These are phyloP conservation scores for Lichenostomus cassidix DNA, from an alignment of 2,113 vertebrate genomes.

Conservation along the genomic window DNA sequence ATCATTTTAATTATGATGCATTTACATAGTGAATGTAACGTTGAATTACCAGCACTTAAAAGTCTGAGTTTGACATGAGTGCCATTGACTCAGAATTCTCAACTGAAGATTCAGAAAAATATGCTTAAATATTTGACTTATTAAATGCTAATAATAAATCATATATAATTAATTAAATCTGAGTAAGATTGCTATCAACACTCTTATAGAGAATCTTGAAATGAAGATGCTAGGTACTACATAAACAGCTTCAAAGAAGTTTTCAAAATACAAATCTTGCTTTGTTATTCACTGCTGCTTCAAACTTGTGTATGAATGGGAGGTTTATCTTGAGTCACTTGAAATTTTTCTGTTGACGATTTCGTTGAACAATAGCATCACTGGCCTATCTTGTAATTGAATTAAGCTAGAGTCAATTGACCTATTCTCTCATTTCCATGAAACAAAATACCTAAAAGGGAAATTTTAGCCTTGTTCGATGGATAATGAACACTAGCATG, in stretches of 20 bases:
- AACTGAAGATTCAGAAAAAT: conserved; percentile 27
- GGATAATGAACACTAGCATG: not conserved
- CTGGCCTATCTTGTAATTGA: not conserved
- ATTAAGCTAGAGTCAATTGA: not conserved
- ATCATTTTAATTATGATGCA: conserved; percentile 27
- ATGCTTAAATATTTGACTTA: conserved; percentile 39
- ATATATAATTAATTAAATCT: not conserved
- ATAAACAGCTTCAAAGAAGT: not conserved
- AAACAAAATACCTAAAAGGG: not conserved
- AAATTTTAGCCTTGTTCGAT: not conserved
- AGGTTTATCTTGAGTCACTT: not conserved
- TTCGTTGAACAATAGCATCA: not conserved
- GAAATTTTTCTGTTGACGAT: not conserved
- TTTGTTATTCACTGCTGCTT: not conserved
- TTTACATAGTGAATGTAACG: not conserved
- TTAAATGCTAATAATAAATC: conserved; percentile 17
- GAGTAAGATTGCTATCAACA: not conserved
- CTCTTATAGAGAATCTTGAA: not conserved
- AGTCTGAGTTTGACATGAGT: conserved; percentile 14
- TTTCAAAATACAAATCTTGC: not conserved
- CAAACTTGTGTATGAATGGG: not conserved
- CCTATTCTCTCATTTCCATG: not conserved
- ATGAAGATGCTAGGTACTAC: not conserved
- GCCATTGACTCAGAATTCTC: conserved; percentile 16
- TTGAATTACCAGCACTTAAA: conserved; percentile 26